Conservation (phyloP, 2,888 invertebrate species). For the Acheta domesticus region DNA sequence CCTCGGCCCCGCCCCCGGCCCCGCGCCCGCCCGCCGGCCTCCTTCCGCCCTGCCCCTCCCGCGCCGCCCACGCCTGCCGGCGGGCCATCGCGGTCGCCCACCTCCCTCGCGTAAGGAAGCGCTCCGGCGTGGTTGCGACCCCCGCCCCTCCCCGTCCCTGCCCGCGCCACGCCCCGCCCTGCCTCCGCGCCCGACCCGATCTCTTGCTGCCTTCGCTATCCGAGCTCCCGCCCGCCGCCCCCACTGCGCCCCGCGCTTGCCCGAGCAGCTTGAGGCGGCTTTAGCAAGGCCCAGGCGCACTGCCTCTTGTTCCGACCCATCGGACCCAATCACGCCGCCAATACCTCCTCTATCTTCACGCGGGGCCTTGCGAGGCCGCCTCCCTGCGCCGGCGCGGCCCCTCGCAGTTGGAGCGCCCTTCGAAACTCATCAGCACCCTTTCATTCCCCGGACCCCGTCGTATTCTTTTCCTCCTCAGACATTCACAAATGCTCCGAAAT, state of each 20-base stretch:
- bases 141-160: not conserved
- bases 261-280: not conserved
- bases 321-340: not conserved
- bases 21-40: not conserved
- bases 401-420: no score
- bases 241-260: not conserved
- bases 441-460: no score
- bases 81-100: not conserved
- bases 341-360: conserved; percentile 6
- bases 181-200: not conserved
- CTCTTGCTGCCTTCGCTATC: not conserved
- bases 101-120: not conserved
- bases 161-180: not conserved
- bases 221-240: not conserved
- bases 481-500: no score
- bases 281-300: not conserved
- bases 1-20: not conserved
- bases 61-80: not conserved
- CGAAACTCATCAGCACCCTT: no score
- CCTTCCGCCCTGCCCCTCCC: not conserved
- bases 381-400: no score
- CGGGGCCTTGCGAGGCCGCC: not conserved
- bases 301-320: not conserved
- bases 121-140: not conserved
- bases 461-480: no score